Conservation (phyloP, 2,113 vertebrate genomes). For the human (Homo sapiens) region GRCh38 chr11:11541001-11541500, state of each 20-base stretch:
- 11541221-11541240: not conserved
- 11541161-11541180: accelerated
- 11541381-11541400: not conserved
- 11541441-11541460: not conserved
- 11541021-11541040: not conserved
- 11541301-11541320: not conserved
- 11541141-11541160: not conserved
- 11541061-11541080: not conserved
- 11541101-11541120: accelerated
- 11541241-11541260: not conserved
- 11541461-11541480: not conserved
- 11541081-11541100: not conserved
- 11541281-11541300: not conserved
- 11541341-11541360: too few species aligned
- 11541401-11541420: not conserved
- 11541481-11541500: not conserved
- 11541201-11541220: not conserved
- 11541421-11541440: not conserved
- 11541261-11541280: not conserved
- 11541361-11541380: not conserved
- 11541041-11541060: not conserved
- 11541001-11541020: not conserved
- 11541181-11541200: not conserved
- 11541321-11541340: not conserved
- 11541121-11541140: not conserved